These are phyloP conservation scores for Clistopyga incitator DNA, from an alignment of 2,888 invertebrate species.

Conservation along the genomic window DNA sequence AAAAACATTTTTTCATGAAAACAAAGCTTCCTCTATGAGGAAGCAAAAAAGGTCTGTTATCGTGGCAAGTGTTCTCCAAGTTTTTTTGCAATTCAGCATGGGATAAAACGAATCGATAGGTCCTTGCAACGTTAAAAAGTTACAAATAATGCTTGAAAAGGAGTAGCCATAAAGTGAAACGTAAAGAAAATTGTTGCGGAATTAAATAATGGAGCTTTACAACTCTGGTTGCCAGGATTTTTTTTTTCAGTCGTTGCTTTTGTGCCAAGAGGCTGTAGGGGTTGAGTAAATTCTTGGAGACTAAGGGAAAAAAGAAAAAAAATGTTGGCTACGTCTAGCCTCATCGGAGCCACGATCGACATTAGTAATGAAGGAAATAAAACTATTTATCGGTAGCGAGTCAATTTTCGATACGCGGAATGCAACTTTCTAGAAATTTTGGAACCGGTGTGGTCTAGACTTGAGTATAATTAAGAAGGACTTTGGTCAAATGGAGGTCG, in stretches of 20 bases:
- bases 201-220: neutral
- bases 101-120: no score
- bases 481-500: slow-evolving; percentile 12
- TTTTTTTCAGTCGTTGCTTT: slow-evolving; percentile 6
- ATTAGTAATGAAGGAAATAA: neutral
- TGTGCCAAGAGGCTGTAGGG: slow-evolving; percentile 3
- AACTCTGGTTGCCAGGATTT: neutral
- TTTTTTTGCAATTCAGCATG: no score
- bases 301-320: neutral
- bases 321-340: slow-evolving; percentile 21
- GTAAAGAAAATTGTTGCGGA: no score
- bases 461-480: slow-evolving; percentile 29
- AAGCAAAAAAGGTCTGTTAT: no score
- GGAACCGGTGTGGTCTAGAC: neutral
- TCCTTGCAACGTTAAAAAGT: no score
- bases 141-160: no score
- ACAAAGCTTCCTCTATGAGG: no score
- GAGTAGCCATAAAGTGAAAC: no score
- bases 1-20: no score
- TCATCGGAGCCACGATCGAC: slow-evolving; percentile 24
- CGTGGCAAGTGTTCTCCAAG: no score
- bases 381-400: slow-evolving; percentile 35
- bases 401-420: neutral
- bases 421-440: neutral
- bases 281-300: neutral